phyloP scores from a whole-genome alignment of 2,888 invertebrate genomes.

The Rhagonycha lutea region DNA sequence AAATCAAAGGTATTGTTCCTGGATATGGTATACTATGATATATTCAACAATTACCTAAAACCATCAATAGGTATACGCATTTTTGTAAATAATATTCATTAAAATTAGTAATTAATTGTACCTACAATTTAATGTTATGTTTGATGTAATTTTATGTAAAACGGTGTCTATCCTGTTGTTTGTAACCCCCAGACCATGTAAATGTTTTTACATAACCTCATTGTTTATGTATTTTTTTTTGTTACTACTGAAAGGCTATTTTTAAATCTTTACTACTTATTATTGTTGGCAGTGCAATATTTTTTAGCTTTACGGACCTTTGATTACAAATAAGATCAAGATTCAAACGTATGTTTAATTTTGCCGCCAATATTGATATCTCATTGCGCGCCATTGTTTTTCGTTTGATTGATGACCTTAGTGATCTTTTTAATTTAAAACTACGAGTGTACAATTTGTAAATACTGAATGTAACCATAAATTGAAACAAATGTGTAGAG shows the following conservation, averaged over 20 bases:
- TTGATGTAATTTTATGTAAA: constrained; percentile 31
- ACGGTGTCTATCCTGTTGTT: constrained; percentile 27
- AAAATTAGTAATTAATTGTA: constrained; percentile 17
- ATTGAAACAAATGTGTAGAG: neutral
- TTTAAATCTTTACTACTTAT: constrained; percentile 1
- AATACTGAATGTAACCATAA: neutral
- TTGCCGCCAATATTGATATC: neutral
- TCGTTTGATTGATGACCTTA: neutral
- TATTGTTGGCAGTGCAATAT: constrained; percentile 18
- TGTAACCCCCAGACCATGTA: constrained; percentile 13
- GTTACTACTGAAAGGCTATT: neutral
- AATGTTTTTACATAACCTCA: constrained; percentile 6
- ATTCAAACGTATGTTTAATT: neutral
- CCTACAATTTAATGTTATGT: constrained; percentile 27
- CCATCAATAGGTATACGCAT: constrained; percentile 13
- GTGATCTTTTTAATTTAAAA: neutral
- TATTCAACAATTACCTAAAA: constrained; percentile 10
- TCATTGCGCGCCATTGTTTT: neutral
- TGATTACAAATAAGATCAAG: constrained; percentile 15
- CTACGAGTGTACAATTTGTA: neutral
- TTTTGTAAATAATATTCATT: constrained; percentile 23
- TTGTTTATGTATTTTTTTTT: constrained; percentile 1
- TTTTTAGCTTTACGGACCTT: constrained; percentile 25
- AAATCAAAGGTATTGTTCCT: constrained; percentile 48
- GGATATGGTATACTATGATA: constrained; percentile 39